phyloP scores from a whole-genome alignment of 1,140 invertebrate genomes.

The Calephelis virginiensis region DNA sequence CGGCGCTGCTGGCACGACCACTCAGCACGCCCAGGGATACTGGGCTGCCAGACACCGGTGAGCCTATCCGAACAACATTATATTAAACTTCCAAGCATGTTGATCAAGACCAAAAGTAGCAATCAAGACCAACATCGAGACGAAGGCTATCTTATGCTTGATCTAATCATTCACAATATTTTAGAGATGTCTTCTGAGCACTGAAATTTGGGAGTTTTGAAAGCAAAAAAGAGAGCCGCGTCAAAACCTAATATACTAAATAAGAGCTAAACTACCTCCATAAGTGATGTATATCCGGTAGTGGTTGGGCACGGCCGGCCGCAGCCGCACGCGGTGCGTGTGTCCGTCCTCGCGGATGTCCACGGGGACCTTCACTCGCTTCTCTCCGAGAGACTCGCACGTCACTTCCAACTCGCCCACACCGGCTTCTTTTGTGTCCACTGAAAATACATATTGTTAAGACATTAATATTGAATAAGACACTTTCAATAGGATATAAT shows the following conservation, averaged over 20 bases:
- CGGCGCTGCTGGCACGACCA: constrained; percentile 64
- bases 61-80: constrained; percentile 62
- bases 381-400: constrained; percentile 87
- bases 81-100: not conserved
- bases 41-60: constrained; percentile 80
- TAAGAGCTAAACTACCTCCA: constrained; percentile 82
- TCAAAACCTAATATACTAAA: too few relatives aligned
- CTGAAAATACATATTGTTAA: constrained; percentile 74
- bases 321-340: constrained; percentile 88
- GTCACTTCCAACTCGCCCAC: constrained; percentile 93
- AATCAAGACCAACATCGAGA: not conserved
- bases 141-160: too few relatives aligned
- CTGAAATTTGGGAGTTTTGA: too few relatives aligned
- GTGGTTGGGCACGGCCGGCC: constrained; percentile 91
- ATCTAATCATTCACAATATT: too few relatives aligned
- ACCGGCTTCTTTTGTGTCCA: constrained; percentile 92
- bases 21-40: constrained; percentile 80
- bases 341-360: constrained; percentile 88
- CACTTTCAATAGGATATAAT: too few relatives aligned
- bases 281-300: constrained; percentile 94
- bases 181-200: too few relatives aligned
- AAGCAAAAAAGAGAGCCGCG: too few relatives aligned
- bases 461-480: too few relatives aligned
- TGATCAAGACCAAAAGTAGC: not conserved
- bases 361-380: constrained; percentile 91